Base-by-base conservation (phyloP, 2,113 vertebrate genomes). In the Sinocyclocheilus anophthalmus region DNA sequence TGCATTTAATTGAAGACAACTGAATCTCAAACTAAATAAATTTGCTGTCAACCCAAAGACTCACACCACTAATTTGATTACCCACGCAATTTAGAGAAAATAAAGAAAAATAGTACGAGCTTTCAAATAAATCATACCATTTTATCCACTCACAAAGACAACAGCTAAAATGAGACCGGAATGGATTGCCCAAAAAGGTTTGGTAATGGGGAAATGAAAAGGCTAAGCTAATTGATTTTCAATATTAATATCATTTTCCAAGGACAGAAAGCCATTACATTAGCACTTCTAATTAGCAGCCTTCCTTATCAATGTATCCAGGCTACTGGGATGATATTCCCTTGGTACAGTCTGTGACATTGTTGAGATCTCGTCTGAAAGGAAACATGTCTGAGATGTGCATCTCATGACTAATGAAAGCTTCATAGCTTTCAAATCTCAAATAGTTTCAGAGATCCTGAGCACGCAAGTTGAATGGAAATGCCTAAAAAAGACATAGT, bases 251-350 rank as follows among this genome's bases (percentile, higher is more conserved):
- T 48, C 0, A 76, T 76, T 76, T 50, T 76, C 42, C 3, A n/a
- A 26, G 42, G 5, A 76, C 72, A 26, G 42, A 53, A 55, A 77
- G 76, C 76, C 14, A 33, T 77, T 77, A 33, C 1, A 77, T 77
- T 77, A 30, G 24, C 48, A 53, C 50, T 76, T 76, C 73, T 76
- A 76, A 76, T 30, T 76, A 77, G 7, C 1, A 77, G 48, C 3
- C 48, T 30, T 55, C 12, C 24, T 30, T 20, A 20, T 33, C 48
- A 55, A 55, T 50, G 42, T 76, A 50, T 76, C 42, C 72, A 76
- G 42, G 72, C 42, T 48, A 50, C 72, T 50, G 22, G 22, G 14
- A 48, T 42, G 5, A 20, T 57, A 20, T 14, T 45, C 45, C 2
- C 45, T 45, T 45, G 45, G 45, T 11, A 45, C 10, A 45, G 45